Evolutionary conservation across 2,113 vertebrate genomes (phyloP), one percentile per base, ranked within the genome.

Genomic region (Pitta sordida): DNA sequence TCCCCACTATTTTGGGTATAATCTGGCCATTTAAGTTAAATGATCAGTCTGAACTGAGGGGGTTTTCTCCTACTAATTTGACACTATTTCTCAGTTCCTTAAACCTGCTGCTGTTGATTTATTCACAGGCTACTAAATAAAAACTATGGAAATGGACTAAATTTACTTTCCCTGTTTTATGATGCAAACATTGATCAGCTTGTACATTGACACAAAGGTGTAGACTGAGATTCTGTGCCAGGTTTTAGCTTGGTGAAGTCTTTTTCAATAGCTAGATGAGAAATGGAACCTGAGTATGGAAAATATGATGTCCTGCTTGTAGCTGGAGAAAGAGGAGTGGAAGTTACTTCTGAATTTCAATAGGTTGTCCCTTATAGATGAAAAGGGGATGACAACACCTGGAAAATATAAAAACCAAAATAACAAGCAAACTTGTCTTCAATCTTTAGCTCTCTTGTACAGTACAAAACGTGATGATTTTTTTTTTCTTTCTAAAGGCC

Each of bases 91-190:
- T 86, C 21, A 56, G 1, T 60, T 78, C 43, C 21, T 46, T 64
- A 88, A 88, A 94, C 94, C 53, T 95, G 81, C 94, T 88, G 93
- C 90, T 81, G 23, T 67, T 78, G 24, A 37, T 86, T 86, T 75
- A 7, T 68, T 60, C 56, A 37, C 37, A 53, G 62, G 17, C 34
- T 32, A 30, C 34, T n/a, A 34, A 67, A 10, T 70, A 29, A 79
- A 78, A 68, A 8, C 32, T 41, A 2, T 30, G 29, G 36, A 52
- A 92, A 68, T 30, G 14, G 4, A 36, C 26, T 53, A 16, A 77
- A 88, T 41, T 86, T 59, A 13, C 29, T 78, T 84, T 20, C 30
- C 44, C 39, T 69, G 10, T 56, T 91, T 39, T 41, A 16, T 34
- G 17, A 55, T 5, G 7, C 59, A 43, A 19, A 87, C 59, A 22